Base-by-base conservation (phyloP, 2,113 vertebrate genomes). In the Notothenia rossii region DNA sequence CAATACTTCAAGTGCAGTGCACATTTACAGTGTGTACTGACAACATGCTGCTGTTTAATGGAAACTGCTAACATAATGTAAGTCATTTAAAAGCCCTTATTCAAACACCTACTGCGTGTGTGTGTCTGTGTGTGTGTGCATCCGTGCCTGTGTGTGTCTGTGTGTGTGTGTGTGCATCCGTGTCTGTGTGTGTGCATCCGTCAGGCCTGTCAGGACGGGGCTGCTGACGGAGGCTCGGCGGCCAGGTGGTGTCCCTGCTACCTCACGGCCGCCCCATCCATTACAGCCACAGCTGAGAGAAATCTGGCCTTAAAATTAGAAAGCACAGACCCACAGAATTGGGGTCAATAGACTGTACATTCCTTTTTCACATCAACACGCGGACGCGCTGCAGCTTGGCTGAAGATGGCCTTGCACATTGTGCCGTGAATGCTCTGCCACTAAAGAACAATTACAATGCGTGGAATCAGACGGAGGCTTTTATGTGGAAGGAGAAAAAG, bases 241-340 rank as follows among this genome's bases (percentile, higher is more conserved):
- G 56, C 86, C 83, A 90, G 91, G 86, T 89, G 91, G 86, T 89
- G 90, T 86, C 86, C 72, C 83, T 48, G 84, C 77, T 85, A 77
- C 85, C 84, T 71, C 81, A 14, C 0, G 53, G 82, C 55, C 59
- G n/a, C 10, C 71, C 55, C 83, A 89, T 91, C 87, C 84, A 71
- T 90, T 84, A 87, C 5, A 29, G n/a, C n/a, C n/a, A n/a, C n/a
- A 40, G 84, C 77, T 40, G 63, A 82, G 79, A 86, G 72, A 84
- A 88, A 87, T 36, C 77, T 64, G 77, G 62, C 82, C 14, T 43
- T 83, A 88, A 87, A 89, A 83, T 79, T 86, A 84, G 72, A 85
- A 89, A 70, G 48, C 77, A 64, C 84, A 59, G 77, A 84, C 78
- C 77, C 77, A 55, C 65, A 68, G 81, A 88, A 90, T 79, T 75